Base-by-base conservation (phyloP, 2,888 invertebrate species). In the Hirtodrosophila duncani region DNA sequence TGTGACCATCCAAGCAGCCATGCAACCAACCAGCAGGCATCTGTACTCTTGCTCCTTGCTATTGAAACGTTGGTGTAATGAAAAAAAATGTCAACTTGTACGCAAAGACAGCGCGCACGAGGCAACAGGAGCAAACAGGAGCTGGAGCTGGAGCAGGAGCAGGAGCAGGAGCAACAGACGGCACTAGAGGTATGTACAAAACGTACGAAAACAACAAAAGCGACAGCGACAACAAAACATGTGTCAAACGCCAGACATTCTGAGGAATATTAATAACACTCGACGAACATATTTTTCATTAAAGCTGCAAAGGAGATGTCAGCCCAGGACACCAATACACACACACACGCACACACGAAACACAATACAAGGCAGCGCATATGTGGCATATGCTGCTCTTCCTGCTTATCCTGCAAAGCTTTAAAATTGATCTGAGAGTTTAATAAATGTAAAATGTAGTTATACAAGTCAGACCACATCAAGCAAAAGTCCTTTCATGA, bases 231-330 rank as follows among this genome's bases (percentile, higher is more conserved):
- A 77, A 77, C 74, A 80, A 77, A 77, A 80, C 75, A 77, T 78
- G 78, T 75, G 75, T 80, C 75, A 77, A 77, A 77, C 74, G 63
- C 78, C 75, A 77, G 74, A 74, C 81, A 74, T 77, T 62, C 61
- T 77, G 78, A 77, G 81, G 70, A 77, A 77, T 77, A 77, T 77
- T 80, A 77, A 77, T 77, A 77, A 77, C 79, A 74, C 81, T 72
- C 70, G 50, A 63, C 63, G 61, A 67, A 66, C 74, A 77, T 80
- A 78, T 77, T 80, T 77, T 80, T 77, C 81, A 77, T 75, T 75
- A 75, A 72, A 77, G 75, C 75, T 56, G 55, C 63, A 60, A 49
- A 62, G n/a, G 65, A 51, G 61, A 72, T 69, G 78, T 77, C 78
- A 67, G 63, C 29, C 31, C 34, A 63, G 10, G 14, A 17, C 51